A percentile compares a stretch with the other conserved stretches of the same genome.
phyloP scores from a whole-genome alignment of 1,140 invertebrate genomes.

The Samia ricini region DNA sequence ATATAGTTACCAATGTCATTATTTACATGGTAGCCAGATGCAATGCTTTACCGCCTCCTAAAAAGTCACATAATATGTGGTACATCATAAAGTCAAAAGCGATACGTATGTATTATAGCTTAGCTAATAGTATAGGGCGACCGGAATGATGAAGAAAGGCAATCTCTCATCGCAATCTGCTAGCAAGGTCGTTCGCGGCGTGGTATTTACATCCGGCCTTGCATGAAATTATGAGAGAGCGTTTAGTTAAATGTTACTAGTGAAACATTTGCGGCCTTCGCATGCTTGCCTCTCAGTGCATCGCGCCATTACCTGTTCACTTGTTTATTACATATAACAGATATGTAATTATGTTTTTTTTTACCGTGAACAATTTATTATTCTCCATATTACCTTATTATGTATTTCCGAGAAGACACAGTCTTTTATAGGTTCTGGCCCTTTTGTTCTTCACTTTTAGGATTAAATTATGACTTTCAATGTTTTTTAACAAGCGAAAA shows the following conservation, averaged over 20 bases:
- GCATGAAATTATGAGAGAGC: slow-evolving; percentile 34
- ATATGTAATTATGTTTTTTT: not conserved
- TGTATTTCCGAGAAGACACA: no score
- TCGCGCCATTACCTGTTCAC: not conserved
- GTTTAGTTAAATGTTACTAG: slow-evolving; percentile 18
- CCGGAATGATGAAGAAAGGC: slow-evolving; percentile 26
- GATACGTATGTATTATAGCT: not conserved
- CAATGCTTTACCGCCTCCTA: no score
- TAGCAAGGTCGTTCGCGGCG: slow-evolving; percentile 21
- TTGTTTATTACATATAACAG: not conserved
- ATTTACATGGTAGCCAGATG: no score
- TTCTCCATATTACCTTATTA: no score
- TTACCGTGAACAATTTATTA: not conserved
- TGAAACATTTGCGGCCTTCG: slow-evolving; percentile 11
- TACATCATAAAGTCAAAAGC: no score
- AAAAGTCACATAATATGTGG: no score
- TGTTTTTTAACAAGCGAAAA: no score
- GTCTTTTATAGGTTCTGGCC: no score
- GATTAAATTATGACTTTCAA: no score
- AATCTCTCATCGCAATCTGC: slow-evolving; percentile 23
- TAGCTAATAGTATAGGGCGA: not conserved
- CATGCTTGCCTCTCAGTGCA: slow-evolving; percentile 6
- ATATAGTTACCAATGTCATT: no score
- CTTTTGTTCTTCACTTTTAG: no score
- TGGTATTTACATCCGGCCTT: slow-evolving; percentile 29